phyloP scores from a whole-genome alignment of 2,888 invertebrate species.

The Bombylius discolor region DNA sequence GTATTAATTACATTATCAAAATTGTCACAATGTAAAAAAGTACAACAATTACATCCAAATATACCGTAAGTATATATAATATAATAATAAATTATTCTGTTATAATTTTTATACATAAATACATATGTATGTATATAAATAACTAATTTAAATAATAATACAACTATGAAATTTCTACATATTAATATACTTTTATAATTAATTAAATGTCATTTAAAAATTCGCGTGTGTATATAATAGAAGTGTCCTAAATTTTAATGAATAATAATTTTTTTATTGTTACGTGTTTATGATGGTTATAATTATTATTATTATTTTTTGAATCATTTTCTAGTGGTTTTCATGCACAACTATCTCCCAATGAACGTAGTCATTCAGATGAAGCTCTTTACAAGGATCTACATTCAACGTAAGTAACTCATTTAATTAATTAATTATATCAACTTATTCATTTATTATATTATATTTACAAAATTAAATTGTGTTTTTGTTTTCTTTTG shows the following conservation, averaged over 20 bases:
- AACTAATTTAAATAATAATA: no score
- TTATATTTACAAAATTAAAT: background rate
- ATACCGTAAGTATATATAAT: constrained; percentile 50
- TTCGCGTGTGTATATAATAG: no score
- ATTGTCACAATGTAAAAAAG: constrained; percentile 68
- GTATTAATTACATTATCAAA: constrained; percentile 83
- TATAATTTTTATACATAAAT: background rate
- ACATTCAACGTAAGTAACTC: constrained; percentile 58
- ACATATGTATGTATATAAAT: background rate
- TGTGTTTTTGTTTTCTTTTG: background rate
- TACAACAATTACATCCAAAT: constrained; percentile 38
- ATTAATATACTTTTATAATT: no score
- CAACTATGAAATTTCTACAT: no score
- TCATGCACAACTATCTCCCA: constrained; percentile 47
- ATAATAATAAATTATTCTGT: constrained; percentile 1
- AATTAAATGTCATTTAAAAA: no score
- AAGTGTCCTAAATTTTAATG: no score
- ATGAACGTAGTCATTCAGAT: constrained; percentile 57
- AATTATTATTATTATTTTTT: background rate
- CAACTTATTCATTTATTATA: background rate
- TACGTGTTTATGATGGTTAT: no score
- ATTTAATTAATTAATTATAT: no score
- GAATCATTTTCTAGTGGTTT: constrained; percentile 52
- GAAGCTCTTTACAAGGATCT: constrained; percentile 77
- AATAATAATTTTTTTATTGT: no score